A percentile compares a stretch with the other conserved stretches of the same genome.
Evolutionary conservation across 2,113 vertebrate genomes (phyloP).

Genomic region (Pituophis catenifer): DNA sequence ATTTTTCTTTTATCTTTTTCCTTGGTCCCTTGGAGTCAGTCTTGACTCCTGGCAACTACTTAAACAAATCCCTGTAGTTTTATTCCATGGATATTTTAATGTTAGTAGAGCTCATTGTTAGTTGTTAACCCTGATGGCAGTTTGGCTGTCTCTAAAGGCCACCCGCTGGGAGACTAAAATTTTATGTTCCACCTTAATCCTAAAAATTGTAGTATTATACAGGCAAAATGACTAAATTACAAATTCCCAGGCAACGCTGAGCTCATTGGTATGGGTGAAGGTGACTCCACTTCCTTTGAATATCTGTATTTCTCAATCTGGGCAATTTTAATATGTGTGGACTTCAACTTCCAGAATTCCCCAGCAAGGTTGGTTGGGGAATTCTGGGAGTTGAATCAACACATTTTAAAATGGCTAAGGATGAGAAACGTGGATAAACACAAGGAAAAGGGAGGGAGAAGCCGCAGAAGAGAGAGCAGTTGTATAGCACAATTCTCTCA

Average conservation of each 20-base stretch:
- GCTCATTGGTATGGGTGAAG: neutral
- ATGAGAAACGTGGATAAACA: neutral
- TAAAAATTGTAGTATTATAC: neutral
- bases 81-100: neutral
- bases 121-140: neutral
- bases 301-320: neutral
- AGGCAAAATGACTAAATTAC: neutral
- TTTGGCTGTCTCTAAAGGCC: neutral
- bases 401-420: neutral
- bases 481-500: neutral
- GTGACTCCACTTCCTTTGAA: neutral
- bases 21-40: neutral
- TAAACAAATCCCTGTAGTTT: neutral
- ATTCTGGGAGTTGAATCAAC: neutral
- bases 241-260: neutral
- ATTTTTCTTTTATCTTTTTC: neutral
- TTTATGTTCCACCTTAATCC: neutral
- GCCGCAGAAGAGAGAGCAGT: neutral
- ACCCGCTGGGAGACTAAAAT: neutral
- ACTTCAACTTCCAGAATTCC: neutral
- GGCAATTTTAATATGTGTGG: neutral
- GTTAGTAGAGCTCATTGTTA: neutral
- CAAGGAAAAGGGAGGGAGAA: neutral
- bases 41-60: neutral
- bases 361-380: neutral